Evolutionary conservation across 2,113 vertebrate genomes (phyloP), one percentile per base, ranked within the genome.

Genomic region (Monopterus albus): DNA sequence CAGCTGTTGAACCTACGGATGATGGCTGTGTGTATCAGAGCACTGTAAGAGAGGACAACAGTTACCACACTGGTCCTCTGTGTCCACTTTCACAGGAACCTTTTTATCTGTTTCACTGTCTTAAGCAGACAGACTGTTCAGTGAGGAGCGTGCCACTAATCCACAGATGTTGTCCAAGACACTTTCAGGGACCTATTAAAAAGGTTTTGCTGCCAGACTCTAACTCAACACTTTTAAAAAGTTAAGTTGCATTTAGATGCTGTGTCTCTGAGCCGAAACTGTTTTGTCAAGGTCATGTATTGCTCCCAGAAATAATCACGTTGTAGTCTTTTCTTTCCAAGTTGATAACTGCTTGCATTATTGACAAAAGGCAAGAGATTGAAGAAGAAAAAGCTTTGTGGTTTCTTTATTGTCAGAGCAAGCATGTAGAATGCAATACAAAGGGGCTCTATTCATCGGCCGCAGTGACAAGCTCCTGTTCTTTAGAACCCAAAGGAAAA

Each of bases 1-100:
- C 86, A 86, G 88, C 89, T 90, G 89, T 79, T 91, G 87, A 88
- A 88, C 84, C 70, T 42, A 71, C 49, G 17, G 78, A 87, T 74
- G 78, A 72, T 20, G 59, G 52, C 46, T 55, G 70, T 56, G 80
- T 67, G 85, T 46, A 82, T 68, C 70, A 67, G 68, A 58, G 70
- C 60, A 11, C 70, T 39, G 14, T 38, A 73, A 64, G 66, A 88
- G 82, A 86, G 65, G 74, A 83, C 82, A 73, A 69, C 68, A 67
- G 75, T 69, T 73, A 57, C 70, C 69, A 49, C 68, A 31, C 70
- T 13, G 59, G 75, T 89, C 79, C 80, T 60, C 79, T 79, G 81
- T 77, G 83, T 78, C 58, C 79, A 62, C 55, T 83, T 73, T 57
- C 69, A 70, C 61, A 15, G 70, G 58, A 58, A 61, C 21, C 82